Evolutionary conservation across 2,888 invertebrate species (phyloP), one percentile per base, ranked within the genome.

Genomic region (Orchesella flavescens): DNA sequence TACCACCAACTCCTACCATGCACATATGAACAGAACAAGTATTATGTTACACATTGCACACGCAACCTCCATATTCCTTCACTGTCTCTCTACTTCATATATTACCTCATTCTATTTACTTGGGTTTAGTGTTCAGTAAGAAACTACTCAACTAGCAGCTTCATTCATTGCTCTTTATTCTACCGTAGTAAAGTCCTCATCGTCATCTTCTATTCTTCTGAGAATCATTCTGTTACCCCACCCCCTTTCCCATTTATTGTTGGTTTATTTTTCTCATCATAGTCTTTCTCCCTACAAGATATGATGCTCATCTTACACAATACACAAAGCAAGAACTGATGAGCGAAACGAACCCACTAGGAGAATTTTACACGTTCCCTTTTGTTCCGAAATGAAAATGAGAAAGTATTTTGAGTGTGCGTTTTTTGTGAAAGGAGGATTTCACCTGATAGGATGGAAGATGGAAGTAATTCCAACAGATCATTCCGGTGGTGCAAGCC

Each of bases 401-500:
- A 34, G 34, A 34, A 7, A 4, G 34, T 34, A 34, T 34, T 34
- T 34, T 34, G 34, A 34, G 34, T 34, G 34, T 34, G 34, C 34
- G 34, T 34, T 34, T 34, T 34, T 34, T 34, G 34, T 34, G 34
- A 34, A 34, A 34, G 65, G 75, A 65, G 65, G n/a, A 43, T 49
- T 76, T 76, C 68, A 44, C 17, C 46, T 17, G 66, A 17, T 59
- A 23, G 57, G 65, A 66, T 65, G 75, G 34, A 61, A 24, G 3
- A 34, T 34, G 34, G 53, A 15, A 23, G 78, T 78, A 78, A 78
- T 78, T 78, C 78, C 69, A 34, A 61, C 78, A 69, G 69, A 78
- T 78, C 78, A 78, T 79, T 79, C 24, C 34, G 71, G 71, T 72
- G 7, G 34, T 34, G 72, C 72, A 79, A 79, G 65, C 72, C 65